Conservation (phyloP, 1,140 invertebrate genomes). For the Paraescarpia echinospica region DNA sequence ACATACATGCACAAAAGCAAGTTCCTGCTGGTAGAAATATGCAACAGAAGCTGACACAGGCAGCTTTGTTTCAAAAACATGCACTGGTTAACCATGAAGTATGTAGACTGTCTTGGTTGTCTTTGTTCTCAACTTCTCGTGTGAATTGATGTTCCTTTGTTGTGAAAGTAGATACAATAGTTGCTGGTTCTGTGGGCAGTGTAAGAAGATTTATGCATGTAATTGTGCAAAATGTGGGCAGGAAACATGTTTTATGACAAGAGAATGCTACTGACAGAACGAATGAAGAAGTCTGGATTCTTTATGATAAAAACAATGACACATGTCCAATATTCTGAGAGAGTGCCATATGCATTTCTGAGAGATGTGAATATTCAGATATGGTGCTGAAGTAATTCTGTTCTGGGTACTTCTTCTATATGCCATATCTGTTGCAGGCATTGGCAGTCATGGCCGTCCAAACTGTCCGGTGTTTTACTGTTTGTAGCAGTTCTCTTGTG, state of each 20-base stretch:
- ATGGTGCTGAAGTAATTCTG: background rate
- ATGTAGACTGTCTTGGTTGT: background rate
- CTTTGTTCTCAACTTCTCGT: background rate
- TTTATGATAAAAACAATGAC: background rate
- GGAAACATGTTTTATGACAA: background rate
- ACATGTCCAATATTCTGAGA: no score
- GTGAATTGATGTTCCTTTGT: background rate
- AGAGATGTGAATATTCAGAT: background rate
- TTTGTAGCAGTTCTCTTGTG: no score
- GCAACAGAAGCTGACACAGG: background rate
- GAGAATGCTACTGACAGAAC: background rate
- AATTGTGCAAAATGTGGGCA: background rate
- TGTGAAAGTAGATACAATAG: background rate
- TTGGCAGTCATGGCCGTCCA: no score
- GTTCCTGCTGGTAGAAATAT: background rate
- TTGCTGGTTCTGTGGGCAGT: background rate
- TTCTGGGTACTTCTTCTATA: background rate
- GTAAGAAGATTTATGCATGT: no score
- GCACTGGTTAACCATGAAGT: background rate
- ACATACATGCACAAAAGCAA: background rate
- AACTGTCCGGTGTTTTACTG: no score
- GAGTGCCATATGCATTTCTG: no score
- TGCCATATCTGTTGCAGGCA: background rate
- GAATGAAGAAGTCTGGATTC: background rate
- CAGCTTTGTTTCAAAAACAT: background rate